Base-by-base conservation (phyloP, 2,797 vertebrate genomes). In the Enteromius thamalakanensis region DNA sequence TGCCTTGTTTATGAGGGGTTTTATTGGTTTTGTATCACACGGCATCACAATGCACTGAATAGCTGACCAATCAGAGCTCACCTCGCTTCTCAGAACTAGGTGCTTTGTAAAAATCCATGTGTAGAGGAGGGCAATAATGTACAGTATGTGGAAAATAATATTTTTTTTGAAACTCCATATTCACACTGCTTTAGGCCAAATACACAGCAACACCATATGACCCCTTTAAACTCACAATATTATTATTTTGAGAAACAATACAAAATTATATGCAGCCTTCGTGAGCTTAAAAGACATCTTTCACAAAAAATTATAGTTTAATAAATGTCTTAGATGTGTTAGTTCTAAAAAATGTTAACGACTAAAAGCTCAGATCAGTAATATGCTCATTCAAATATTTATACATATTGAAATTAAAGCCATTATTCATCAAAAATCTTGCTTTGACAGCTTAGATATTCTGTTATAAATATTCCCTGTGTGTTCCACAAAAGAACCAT, bases 401-500 rank as follows among this genome's bases (percentile, higher is more conserved):
- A 23, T 55, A 55, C 6, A 14, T 19, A n/a, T 4, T 75, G 11
- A 37, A 55, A 75, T 37, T 15, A 75, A 75, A 75, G 11, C 11
- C 32, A 55, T 75, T 75, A 75, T 75, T 55, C 19, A 37, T 49
- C 49, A 4, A 55, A 37, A 55, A 55, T 79, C 2, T 67, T 29
- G 26, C 47, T 47, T 15, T 55, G 10, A 53, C 29, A 55, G 49
- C 29, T 37, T 75, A 32, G 11, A 55, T 3, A 55, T 75, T 55
- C 21, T 23, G 6, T 21, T 23, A 55, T 55, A 75, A 75, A 37
- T 55, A 75, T 55, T 74, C 10, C 71, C 29, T 74, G 53, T 37
- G 29, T 75, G 6, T 75, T 55, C 49, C 71, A 9, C 19, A 55
- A 55, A 75, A 37, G 32, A 74, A 53, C 21, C 49, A 15, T 55